Base-by-base conservation (phyloP, 2,113 vertebrate genomes). In the Ictalurus punctatus region DNA sequence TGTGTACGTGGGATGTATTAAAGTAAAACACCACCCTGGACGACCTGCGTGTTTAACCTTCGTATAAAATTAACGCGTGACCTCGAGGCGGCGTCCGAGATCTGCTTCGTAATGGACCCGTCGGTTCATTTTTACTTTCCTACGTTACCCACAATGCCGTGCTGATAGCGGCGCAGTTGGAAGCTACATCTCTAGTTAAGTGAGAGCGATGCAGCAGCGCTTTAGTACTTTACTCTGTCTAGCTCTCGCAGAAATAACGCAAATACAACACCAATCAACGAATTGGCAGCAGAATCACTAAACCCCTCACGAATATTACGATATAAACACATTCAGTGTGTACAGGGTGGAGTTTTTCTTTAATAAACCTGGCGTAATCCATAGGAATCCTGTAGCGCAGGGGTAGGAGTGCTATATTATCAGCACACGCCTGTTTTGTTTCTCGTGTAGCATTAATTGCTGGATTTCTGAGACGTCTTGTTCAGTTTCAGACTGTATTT, bases 391-490 rank as follows among this genome's bases (percentile, higher is more conserved):
- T 25, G 37, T 44, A 44, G 7, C 10, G 4, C 74, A 48, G 25
- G 79, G 52, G 17, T 34, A 16, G 78, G n/a, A 59, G 40, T 6
- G 23, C 48, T 7, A 5, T 54, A 1, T 13, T 19, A 16, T 25
- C 30, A 10, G n/a, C 48, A 58, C 83, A 69, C 19, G 25, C 44
- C 44, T 63, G 40, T 7, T 25, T 59, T 52, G 69, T 52, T 85
- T 58, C 13, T 63, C 13, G 9, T 86, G 14, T 79, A 80, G 73
- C 71, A 69, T 85, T 85, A 37, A 79, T 78, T 82, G 10, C 52
- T 79, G 13, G 85, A 74, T 40, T 83, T 48, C n/a, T 56, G 30
- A 86, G 34, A 79, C 59, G 14, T 74, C 63, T 59, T 52, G 78
- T 86, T 73, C 25, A 40, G 14, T 83, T 83, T 52, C 56, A 21